These are phyloP conservation scores for Dysidea cf. avara DNA, from an alignment of 37 sponge, comb jelly and placozoan species.

Conservation along the genomic window DNA sequence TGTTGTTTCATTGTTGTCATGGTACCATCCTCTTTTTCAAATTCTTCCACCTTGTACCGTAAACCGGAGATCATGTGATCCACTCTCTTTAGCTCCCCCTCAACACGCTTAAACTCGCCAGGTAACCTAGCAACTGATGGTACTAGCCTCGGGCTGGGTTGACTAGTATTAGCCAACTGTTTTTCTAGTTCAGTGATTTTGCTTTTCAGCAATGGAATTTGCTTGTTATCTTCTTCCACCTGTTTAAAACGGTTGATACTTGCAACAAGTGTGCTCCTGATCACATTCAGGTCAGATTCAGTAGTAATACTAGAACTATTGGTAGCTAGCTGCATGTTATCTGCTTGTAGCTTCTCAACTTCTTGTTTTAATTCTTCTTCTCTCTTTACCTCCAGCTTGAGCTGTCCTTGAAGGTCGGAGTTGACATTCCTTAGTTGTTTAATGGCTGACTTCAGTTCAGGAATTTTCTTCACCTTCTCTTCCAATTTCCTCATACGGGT, in stretches of 20 bases:
- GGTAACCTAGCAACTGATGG: no score
- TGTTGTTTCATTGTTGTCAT: constrained; percentile 5
- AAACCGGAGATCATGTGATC: no score
- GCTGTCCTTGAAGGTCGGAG: background rate
- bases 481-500: no score
- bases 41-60: no score
- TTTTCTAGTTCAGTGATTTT: constrained; percentile 28
- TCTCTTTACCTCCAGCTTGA: background rate
- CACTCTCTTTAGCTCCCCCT: no score
- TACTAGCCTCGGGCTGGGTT: no score
- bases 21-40: no score
- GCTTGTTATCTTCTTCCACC: constrained; percentile 45
- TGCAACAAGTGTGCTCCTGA: constrained; percentile 55
- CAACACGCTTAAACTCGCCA: no score
- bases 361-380: background rate
- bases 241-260: constrained; percentile 60
- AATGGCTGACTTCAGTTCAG: no score
- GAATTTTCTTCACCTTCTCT: no score
- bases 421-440: no score
- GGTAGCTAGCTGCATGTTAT: background rate
- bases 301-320: background rate
- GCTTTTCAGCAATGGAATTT: constrained; percentile 40
- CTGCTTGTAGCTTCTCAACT: background rate
- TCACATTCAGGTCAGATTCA: background rate
- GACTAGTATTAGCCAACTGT: no score